Conservation (phyloP, 30 jellyfish, hydroid and myxozoan species). For the Pseudorhiza aurosa region DNA sequence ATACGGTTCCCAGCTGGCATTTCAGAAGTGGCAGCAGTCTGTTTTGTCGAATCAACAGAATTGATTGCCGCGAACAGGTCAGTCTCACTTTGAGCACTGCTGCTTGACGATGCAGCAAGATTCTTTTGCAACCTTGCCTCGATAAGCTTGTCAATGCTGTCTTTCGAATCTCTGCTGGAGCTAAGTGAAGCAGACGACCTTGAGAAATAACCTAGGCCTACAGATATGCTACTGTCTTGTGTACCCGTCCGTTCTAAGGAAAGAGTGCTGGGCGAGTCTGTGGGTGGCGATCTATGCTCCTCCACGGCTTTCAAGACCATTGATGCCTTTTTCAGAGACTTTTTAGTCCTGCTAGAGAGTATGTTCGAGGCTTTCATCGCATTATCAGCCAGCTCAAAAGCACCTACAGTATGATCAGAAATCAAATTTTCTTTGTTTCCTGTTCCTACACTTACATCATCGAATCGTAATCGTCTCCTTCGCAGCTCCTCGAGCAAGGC, state of each 20-base stretch:
- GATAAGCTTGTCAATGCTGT: slow-evolving; percentile 32
- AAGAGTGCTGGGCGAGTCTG: slow-evolving; percentile 14
- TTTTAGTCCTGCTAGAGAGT: slow-evolving; percentile 49
- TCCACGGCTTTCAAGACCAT: slow-evolving; percentile 53
- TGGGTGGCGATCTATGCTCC: slow-evolving; percentile 62
- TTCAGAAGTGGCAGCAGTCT: too few relatives aligned
- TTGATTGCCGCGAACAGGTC: neutral
- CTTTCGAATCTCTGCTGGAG: slow-evolving; percentile 7
- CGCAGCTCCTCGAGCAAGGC: slow-evolving; percentile 57
- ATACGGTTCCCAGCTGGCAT: too few relatives aligned
- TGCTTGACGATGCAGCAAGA: neutral
- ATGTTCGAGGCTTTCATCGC: slow-evolving; percentile 62
- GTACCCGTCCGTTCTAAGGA: neutral
- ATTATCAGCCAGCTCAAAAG: slow-evolving; percentile 50
- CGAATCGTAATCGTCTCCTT: slow-evolving; percentile 13
- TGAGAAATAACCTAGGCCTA: neutral
- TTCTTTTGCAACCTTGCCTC: slow-evolving; percentile 11
- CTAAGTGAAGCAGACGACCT: neutral
- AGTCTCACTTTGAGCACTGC: neutral
- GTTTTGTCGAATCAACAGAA: too few relatives aligned
- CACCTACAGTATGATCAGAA: slow-evolving; percentile 8
- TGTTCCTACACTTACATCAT: neutral
- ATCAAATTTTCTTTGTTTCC: neutral
- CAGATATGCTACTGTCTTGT: slow-evolving; percentile 1
- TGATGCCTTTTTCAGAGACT: slow-evolving; percentile 61